Percentiles rank a stretch among this genome's conserved stretches.
Conservation (phyloP, 2,888 invertebrate species). For the Cabera pusaria region DNA sequence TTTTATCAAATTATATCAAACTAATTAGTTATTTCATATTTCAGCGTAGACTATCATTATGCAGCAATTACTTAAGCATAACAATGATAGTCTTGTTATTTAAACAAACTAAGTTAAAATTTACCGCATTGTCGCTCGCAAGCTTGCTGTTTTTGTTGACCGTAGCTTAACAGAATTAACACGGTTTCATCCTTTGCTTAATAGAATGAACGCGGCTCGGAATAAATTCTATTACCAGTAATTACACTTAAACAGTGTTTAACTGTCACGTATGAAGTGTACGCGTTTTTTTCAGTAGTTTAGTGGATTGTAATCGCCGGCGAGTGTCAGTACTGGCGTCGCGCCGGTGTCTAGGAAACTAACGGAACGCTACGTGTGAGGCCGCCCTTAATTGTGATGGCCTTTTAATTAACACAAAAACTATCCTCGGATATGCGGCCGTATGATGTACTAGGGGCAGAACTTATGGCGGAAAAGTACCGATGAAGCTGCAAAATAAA, state of each 20-base stretch:
- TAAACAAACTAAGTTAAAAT: too few species aligned
- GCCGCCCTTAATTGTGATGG: constrained; percentile 43
- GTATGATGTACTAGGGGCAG: constrained; percentile 28
- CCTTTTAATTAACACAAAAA: constrained; percentile 54
- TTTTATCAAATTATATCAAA: too few species aligned
- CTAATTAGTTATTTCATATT: too few species aligned
- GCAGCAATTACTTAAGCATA: too few species aligned
- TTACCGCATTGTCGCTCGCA: too few species aligned
- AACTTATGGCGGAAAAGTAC: too few species aligned
- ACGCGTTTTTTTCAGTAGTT: constrained; percentile 25
- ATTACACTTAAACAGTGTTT: constrained; percentile 23
- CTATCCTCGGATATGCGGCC: constrained; percentile 33
- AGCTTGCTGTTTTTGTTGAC: constrained; percentile 6
- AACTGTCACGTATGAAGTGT: constrained; percentile 23
- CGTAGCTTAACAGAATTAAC: constrained; percentile 25
- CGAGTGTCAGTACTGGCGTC: constrained; percentile 20
- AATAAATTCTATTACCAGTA: constrained; percentile 29
- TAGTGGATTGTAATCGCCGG: constrained; percentile 38
- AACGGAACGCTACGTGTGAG: constrained; percentile 46
- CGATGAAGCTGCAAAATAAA: too few species aligned
- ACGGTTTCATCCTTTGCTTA: constrained; percentile 28
- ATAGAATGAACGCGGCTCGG: constrained; percentile 23
- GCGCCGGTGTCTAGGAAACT: constrained; percentile 24
- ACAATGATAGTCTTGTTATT: too few species aligned
- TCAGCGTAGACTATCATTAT: too few species aligned